phyloP scores from a whole-genome alignment of 2,113 vertebrate genomes.

The Coptodon bakossiorum region DNA sequence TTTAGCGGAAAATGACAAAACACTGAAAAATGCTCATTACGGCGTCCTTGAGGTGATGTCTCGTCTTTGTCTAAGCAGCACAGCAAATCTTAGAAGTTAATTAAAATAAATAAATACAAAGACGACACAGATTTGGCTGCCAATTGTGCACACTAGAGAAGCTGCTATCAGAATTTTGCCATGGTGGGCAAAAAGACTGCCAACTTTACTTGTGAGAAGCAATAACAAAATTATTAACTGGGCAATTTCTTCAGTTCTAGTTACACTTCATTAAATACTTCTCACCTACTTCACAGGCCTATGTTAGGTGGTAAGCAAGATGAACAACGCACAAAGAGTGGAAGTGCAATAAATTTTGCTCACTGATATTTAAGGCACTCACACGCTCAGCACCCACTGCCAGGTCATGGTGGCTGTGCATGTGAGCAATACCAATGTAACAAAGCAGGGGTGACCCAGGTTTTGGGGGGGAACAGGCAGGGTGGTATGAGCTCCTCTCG shows the following conservation, averaged over 20 bases:
- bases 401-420: not conserved
- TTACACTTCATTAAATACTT: not conserved
- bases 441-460: not conserved
- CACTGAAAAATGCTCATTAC: not conserved
- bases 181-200: not conserved
- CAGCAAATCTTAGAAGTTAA: not conserved
- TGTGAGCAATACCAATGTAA: not conserved
- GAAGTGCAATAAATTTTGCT: not conserved
- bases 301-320: not conserved
- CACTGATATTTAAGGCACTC: not conserved
- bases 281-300: not conserved
- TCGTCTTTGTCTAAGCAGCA: not conserved
- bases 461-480: not conserved
- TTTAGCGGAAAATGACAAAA: not conserved
- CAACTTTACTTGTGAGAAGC: not conserved
- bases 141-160: not conserved
- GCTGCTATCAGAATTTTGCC: not conserved
- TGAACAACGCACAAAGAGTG: not conserved
- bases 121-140: not conserved
- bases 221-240: not conserved
- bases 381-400: not conserved
- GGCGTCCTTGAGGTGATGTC: not conserved
- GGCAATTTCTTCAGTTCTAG: not conserved
- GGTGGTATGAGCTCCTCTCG: not conserved
- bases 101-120: not conserved